These are phyloP conservation scores for Scomber japonicus DNA, from an alignment of 2,113 vertebrate species.

Conservation along the genomic window DNA sequence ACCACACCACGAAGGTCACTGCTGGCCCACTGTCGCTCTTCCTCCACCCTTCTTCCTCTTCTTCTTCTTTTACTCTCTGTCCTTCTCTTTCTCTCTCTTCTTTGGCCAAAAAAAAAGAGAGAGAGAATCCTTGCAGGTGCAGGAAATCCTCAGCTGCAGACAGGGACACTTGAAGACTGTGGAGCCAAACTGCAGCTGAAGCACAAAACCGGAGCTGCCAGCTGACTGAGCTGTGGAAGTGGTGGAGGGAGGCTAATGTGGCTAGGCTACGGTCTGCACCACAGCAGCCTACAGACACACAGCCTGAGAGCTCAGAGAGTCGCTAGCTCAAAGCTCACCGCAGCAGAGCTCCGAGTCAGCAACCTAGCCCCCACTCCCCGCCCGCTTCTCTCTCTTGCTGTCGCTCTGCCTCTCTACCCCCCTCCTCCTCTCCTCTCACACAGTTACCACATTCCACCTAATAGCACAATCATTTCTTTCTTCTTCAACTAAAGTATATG, in stretches of 20 bases:
- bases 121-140: constrained; percentile 75
- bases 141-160: constrained; percentile 82
- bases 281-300: constrained; percentile 53
- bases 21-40: constrained; percentile 53
- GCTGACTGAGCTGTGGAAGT: constrained; percentile 60
- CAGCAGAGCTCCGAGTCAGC: constrained; percentile 78
- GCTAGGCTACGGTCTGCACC: constrained; percentile 68
- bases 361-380: constrained; percentile 52
- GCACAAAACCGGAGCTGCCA: constrained; percentile 43
- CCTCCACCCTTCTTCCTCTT: constrained; percentile 50
- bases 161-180: constrained; percentile 59
- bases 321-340: constrained; percentile 75
- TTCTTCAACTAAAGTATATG: constrained; percentile 20
- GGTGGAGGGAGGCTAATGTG: constrained; percentile 60
- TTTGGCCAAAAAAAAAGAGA: constrained; percentile 41
- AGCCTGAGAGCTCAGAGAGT: constrained; percentile 60
- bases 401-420: constrained; percentile 65
- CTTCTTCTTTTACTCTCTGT: constrained; percentile 39
- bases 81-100: constrained; percentile 51
- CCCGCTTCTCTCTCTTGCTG: constrained; percentile 39
- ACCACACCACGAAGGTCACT: constrained; percentile 76
- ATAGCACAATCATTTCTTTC: constrained; percentile 81
- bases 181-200: constrained; percentile 44
- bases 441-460: constrained; percentile 90
- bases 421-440: constrained; percentile 83